phyloP scores from a whole-genome alignment of 2,797 vertebrate genomes.

The Acrossocheilus fasciatus region DNA sequence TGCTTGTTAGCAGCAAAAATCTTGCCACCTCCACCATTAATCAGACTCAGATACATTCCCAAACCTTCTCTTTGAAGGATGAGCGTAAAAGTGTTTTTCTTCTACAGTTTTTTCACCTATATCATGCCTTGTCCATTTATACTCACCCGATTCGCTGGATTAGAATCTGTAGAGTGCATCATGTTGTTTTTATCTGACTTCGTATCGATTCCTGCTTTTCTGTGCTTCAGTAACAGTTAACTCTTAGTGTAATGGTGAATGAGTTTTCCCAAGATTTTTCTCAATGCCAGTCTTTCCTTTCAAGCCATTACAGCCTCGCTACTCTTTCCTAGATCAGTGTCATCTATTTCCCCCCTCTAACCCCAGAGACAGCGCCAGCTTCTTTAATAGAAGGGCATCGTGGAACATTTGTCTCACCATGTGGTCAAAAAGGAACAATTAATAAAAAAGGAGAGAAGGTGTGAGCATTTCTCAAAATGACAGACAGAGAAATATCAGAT shows the following conservation, averaged over 20 bases:
- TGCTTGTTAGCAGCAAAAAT: slow-evolving; percentile 81
- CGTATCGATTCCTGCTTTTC: slow-evolving; percentile 38
- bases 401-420: slow-evolving; percentile 56
- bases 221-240: slow-evolving; percentile 63
- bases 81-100: slow-evolving; percentile 71
- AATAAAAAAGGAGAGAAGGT: slow-evolving; percentile 53
- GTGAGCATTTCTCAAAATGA: slow-evolving; percentile 60
- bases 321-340: slow-evolving; percentile 46
- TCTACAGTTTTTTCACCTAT: slow-evolving; percentile 54
- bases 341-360: slow-evolving; percentile 63
- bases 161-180: slow-evolving; percentile 68
- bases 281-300: slow-evolving; percentile 51
- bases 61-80: slow-evolving; percentile 77
- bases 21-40: slow-evolving; percentile 76
- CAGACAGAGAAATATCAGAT: slow-evolving; percentile 54
- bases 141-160: slow-evolving; percentile 66
- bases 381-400: slow-evolving; percentile 60
- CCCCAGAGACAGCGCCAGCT: slow-evolving; percentile 41
- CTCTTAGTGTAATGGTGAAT: slow-evolving; percentile 53
- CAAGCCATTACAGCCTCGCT: slow-evolving; percentile 47
- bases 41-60: slow-evolving; percentile 72
- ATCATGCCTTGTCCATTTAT: slow-evolving; percentile 21
- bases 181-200: slow-evolving; percentile 57
- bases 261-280: slow-evolving; percentile 60
- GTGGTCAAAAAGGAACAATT: slow-evolving; percentile 63